phyloP scores from a whole-genome alignment of 2,888 invertebrate species.

The Pilophorus perplexus region DNA sequence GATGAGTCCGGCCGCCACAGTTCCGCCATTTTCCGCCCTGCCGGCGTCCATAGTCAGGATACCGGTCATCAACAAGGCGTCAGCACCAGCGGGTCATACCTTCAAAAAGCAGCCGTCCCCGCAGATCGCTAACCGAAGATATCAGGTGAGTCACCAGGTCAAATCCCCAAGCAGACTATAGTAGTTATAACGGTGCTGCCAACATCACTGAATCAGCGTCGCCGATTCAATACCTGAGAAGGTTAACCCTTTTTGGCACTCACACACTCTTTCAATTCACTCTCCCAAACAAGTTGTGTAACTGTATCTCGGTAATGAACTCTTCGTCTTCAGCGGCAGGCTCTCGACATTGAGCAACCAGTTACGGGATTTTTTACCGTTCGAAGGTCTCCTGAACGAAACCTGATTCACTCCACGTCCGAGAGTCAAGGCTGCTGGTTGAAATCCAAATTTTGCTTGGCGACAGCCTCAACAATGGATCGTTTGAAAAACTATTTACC shows the following conservation, averaged over 20 bases:
- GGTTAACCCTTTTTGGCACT: too few relatives aligned
- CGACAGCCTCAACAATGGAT: too few relatives aligned
- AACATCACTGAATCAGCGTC: too few relatives aligned
- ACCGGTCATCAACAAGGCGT: conserved; percentile 53
- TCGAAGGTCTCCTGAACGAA: neutral
- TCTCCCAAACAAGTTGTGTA: conserved; percentile 3
- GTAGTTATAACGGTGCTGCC: neutral
- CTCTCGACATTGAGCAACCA: neutral
- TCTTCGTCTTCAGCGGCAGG: too few relatives aligned
- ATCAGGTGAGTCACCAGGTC: conserved; percentile 51
- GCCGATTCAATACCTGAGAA: too few relatives aligned
- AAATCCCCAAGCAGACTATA: too few relatives aligned
- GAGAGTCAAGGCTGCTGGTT: neutral
- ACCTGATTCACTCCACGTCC: neutral
- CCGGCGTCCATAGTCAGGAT: conserved; percentile 60
- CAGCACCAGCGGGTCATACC: conserved; percentile 48
- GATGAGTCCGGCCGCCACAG: conserved; percentile 50
- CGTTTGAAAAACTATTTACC: too few relatives aligned
- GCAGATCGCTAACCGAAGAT: conserved; percentile 52
- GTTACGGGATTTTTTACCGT: neutral
- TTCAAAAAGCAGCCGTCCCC: conserved; percentile 49
- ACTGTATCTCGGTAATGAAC: conserved; percentile 2
- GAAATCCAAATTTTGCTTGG: too few relatives aligned
- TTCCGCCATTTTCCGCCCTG: conserved; percentile 59
- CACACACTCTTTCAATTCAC: too few relatives aligned